phyloP scores from a whole-genome alignment of 2,797 vertebrate species.

The Eulemur coronatus region DNA sequence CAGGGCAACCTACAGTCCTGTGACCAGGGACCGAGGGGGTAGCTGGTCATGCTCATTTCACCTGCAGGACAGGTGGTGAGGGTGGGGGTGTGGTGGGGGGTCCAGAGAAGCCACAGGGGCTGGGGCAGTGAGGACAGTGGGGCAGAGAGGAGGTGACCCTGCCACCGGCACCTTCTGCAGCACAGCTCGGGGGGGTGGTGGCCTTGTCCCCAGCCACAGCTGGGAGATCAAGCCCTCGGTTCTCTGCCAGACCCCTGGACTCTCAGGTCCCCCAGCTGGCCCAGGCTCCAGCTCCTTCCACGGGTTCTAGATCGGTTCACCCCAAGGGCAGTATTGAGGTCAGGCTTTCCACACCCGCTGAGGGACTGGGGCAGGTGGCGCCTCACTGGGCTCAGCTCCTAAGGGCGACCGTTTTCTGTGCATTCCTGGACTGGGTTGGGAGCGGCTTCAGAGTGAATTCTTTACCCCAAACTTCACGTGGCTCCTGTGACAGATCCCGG shows the following conservation, averaged over 20 bases:
- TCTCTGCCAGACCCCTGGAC: not conserved
- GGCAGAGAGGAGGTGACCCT: not conserved
- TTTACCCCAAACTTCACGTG: not conserved
- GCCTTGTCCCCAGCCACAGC: not conserved
- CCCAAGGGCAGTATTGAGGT: too few relatives aligned
- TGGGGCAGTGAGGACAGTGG: not conserved
- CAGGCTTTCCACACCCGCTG: not conserved
- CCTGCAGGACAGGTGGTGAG: not conserved
- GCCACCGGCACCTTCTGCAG: not conserved
- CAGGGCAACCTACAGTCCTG: rapidly evolving
- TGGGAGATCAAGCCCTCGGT: not conserved
- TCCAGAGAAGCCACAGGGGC: too few relatives aligned
- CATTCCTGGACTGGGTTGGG: not conserved
- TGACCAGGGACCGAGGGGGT: not conserved
- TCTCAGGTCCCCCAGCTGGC: not conserved
- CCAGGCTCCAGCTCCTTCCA: not conserved
- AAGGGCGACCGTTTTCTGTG: too few relatives aligned
- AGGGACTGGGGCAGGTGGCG: not conserved
- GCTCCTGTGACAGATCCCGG: not conserved
- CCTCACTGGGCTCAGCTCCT: rapidly evolving
- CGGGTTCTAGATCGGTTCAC: not conserved
- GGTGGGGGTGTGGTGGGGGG: rapidly evolving
- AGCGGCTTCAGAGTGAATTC: not conserved
- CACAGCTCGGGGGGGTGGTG: rapidly evolving
- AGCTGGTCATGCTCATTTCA: rapidly evolving